A percentile compares a stretch with the other conserved stretches of the same genome.
These are phyloP conservation scores for Hoplias malabaricus DNA, from an alignment of 2,113 vertebrate genomes.

Conservation along the genomic window DNA sequence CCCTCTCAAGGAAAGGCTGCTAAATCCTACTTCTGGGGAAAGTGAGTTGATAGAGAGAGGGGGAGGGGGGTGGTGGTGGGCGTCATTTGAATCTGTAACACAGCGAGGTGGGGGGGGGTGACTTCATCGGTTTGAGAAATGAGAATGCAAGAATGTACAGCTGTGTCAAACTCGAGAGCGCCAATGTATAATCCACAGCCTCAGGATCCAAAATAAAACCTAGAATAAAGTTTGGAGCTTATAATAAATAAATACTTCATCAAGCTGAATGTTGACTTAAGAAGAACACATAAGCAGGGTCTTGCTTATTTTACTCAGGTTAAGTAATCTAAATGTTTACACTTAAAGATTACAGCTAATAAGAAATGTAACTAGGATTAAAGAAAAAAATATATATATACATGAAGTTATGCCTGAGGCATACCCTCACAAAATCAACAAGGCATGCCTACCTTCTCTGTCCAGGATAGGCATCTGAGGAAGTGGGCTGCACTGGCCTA, in stretches of 20 bases:
- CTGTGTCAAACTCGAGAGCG: not conserved
- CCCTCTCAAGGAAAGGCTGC: not conserved
- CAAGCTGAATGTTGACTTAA: not conserved
- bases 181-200: not conserved
- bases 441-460: conserved; percentile 54
- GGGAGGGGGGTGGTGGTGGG: not conserved
- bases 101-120: not conserved
- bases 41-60: not conserved
- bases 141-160: not conserved
- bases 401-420: conserved; percentile 30
- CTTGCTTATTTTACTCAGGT: not conserved
- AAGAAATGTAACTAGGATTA: too few species aligned
- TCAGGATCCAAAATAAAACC: not conserved
- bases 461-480: conserved; percentile 51
- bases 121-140: conserved; percentile 1
- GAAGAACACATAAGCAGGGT: not conserved
- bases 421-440: conserved; percentile 43
- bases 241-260: not conserved
- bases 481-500: conserved; percentile 52
- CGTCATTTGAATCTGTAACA: conserved; percentile 16
- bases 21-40: not conserved
- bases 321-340: too few species aligned
- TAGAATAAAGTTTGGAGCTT: not conserved
- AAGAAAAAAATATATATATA: conserved; percentile 21
- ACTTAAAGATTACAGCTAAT: too few species aligned